Percentiles rank a stretch among this genome's conserved stretches.
Conservation (phyloP, 2,888 invertebrate species). For the Drosophila barbarae region DNA sequence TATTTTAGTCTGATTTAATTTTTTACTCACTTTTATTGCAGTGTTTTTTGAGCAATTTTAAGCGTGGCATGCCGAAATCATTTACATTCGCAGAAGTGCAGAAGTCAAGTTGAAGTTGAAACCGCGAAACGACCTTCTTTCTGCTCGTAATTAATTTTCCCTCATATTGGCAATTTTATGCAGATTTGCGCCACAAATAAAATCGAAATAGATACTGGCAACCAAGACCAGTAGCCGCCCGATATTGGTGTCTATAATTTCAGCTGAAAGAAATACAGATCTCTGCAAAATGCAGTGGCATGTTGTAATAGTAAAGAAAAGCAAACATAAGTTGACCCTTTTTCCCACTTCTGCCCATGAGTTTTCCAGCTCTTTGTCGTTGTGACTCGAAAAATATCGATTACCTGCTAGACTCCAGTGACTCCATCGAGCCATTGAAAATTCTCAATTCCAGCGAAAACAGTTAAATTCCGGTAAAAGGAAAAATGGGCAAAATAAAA, state of each 20-base stretch:
- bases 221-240: slow-evolving; percentile 62
- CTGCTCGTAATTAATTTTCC: slow-evolving; percentile 63
- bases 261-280: slow-evolving; percentile 27
- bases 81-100: slow-evolving; percentile 74
- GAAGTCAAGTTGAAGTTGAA: slow-evolving; percentile 46
- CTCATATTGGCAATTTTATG: slow-evolving; percentile 61
- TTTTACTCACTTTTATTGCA: too few relatives aligned
- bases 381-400: slow-evolving; percentile 72
- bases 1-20: neutral
- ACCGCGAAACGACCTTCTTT: slow-evolving; percentile 61
- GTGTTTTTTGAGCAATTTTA: slow-evolving; percentile 38
- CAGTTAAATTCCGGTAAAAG: slow-evolving; percentile 74
- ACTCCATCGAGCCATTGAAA: slow-evolving; percentile 47
- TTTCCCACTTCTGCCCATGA: slow-evolving; percentile 33
- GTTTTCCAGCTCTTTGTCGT: slow-evolving; percentile 48
- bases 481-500: slow-evolving; percentile 45
- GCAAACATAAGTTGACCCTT: slow-evolving; percentile 49
- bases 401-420: slow-evolving; percentile 66
- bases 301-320: slow-evolving; percentile 44
- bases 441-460: slow-evolving; percentile 71
- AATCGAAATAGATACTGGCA: slow-evolving; percentile 52
- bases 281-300: slow-evolving; percentile 63
- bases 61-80: slow-evolving; percentile 75
- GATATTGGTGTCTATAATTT: slow-evolving; percentile 66
- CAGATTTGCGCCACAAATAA: slow-evolving; percentile 33